A percentile compares a stretch with the other conserved stretches of the same genome.
Evolutionary conservation across 30 jellyfish, hydroid and myxozoan species (phyloP).

Genomic region (Phacellophora camtschatica): DNA sequence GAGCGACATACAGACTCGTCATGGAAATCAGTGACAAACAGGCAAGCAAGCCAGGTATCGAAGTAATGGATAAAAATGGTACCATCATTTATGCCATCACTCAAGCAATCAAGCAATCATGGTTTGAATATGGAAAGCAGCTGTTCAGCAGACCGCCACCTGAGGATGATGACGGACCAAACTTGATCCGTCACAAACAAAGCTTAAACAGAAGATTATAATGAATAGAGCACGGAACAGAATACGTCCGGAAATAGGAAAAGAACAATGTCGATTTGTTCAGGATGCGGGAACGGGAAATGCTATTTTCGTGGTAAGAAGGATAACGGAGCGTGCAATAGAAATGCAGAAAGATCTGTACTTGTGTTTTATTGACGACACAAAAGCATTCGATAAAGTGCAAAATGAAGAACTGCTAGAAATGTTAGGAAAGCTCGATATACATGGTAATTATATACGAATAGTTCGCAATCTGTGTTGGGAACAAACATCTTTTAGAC

Average conservation of each 20-base stretch:
- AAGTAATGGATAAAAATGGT: no score
- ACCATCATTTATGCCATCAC: no score
- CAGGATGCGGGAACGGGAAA: slow-evolving; percentile 25
- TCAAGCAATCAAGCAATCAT: no score
- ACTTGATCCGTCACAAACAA: no score
- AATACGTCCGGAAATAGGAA: background rate
- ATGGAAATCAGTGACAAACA: no score
- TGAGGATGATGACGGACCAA: no score
- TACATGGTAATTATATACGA: slow-evolving; percentile 18
- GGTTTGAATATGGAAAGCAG: no score
- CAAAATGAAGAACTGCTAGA: slow-evolving; percentile 18
- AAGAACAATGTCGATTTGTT: slow-evolving; percentile 3
- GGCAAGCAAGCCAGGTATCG: no score
- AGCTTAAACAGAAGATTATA: no score
- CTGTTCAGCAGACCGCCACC: no score
- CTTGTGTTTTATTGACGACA: slow-evolving; percentile 47
- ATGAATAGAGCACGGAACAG: background rate
- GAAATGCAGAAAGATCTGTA: slow-evolving; percentile 13
- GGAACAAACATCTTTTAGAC: slow-evolving; percentile 40
- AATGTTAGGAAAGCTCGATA: slow-evolving; percentile 10
- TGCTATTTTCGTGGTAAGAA: slow-evolving; percentile 8
- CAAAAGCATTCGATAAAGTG: slow-evolving; percentile 45
- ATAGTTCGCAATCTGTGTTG: slow-evolving; percentile 30
- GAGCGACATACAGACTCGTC: no score
- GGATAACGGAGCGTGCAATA: slow-evolving; percentile 3